A percentile compares a stretch with the other conserved stretches of the same genome.
Conservation (phyloP, 35 echinoderm and acorn worm species). For the Holothuria glaberrima region DNA sequence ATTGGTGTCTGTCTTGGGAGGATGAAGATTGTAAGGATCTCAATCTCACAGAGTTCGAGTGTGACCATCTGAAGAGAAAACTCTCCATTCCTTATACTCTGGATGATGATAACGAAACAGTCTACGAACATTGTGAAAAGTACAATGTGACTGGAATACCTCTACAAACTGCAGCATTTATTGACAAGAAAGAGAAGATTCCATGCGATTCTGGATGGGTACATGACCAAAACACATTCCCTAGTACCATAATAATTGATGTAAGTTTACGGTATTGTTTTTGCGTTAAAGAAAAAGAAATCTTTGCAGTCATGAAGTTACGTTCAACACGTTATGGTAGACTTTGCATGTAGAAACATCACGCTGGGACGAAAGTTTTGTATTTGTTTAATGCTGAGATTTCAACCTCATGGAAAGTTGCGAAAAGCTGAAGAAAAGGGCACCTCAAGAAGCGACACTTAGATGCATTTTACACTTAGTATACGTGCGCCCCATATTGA, state of each 20-base stretch:
- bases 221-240: not conserved
- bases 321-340: too few relatives aligned
- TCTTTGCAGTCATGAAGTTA: too few relatives aligned
- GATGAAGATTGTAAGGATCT: not conserved
- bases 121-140: not conserved
- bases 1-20: constrained; percentile 24
- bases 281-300: too few relatives aligned
- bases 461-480: too few relatives aligned
- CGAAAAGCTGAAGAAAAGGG: too few relatives aligned
- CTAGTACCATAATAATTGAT: not conserved
- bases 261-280: too few relatives aligned
- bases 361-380: too few relatives aligned
- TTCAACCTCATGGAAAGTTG: too few relatives aligned
- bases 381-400: too few relatives aligned
- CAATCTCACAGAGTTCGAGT: not conserved
- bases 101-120: not conserved
- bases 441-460: too few relatives aligned
- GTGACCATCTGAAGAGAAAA: not conserved
- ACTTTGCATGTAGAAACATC: too few relatives aligned
- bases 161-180: not conserved
- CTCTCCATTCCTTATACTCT: not conserved
- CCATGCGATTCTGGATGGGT: not conserved
- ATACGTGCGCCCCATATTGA: too few relatives aligned
- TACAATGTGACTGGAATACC: not conserved
- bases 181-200: not conserved